Evolutionary conservation across 2,888 invertebrate species (phyloP).

Genomic region (Patella ulyssiponensis): DNA sequence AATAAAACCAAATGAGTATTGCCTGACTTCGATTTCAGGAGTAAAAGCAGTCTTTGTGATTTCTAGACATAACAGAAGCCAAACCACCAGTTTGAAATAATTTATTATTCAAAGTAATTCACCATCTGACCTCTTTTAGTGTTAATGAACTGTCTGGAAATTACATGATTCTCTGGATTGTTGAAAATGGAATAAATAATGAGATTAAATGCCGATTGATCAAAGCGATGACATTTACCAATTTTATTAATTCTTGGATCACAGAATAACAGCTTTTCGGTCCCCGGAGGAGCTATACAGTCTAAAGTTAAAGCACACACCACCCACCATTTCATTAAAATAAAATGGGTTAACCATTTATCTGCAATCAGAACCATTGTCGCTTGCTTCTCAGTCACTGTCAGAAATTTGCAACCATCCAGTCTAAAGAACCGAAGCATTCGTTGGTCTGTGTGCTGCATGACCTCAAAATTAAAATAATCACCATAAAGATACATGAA

Average conservation of each 20-base stretch:
- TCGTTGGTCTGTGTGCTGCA: slow-evolving; percentile 17
- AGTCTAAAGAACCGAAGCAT: slow-evolving; percentile 14
- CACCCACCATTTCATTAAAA: slow-evolving; percentile 20
- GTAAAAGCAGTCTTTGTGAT: too few species aligned
- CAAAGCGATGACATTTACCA: slow-evolving; percentile 19
- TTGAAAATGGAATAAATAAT: slow-evolving; percentile 11
- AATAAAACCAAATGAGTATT: too few species aligned
- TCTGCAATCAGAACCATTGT: slow-evolving; percentile 8
- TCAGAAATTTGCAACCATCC: slow-evolving; percentile 17
- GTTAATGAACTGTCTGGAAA: not conserved
- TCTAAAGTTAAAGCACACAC: slow-evolving; percentile 15
- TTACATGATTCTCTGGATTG: not conserved
- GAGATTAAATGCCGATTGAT: slow-evolving; percentile 20
- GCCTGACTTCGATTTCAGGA: too few species aligned
- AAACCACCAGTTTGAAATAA: too few species aligned
- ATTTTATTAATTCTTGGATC: not conserved
- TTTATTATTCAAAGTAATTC: too few species aligned
- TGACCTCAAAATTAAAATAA: slow-evolving; percentile 3
- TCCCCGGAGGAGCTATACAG: slow-evolving; percentile 17
- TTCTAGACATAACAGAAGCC: too few species aligned
- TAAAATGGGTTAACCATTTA: not conserved
- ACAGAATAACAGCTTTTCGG: slow-evolving; percentile 14
- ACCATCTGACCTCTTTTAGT: too few species aligned
- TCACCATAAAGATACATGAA: slow-evolving; percentile 3
- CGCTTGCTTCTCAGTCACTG: slow-evolving; percentile 13